Conservation (phyloP, 2,113 vertebrate species). For the Proteles cristata region DNA sequence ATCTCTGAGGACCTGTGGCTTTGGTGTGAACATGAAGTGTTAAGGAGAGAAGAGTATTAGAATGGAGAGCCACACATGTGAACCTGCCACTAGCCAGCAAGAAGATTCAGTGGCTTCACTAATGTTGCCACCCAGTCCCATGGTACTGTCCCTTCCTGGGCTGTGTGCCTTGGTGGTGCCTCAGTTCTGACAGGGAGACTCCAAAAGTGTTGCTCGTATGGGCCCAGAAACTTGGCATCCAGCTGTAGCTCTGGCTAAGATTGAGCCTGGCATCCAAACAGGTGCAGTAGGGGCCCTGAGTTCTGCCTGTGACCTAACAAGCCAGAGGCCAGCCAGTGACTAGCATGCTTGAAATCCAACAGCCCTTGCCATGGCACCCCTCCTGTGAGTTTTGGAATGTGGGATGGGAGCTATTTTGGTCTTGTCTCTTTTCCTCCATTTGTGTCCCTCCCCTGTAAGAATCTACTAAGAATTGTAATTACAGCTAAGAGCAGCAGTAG, state of each 20-base stretch:
- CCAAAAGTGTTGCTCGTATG: neutral
- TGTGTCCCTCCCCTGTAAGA: conserved; percentile 11
- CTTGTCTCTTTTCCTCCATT: conserved; percentile 52
- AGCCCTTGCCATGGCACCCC: conserved; percentile 15
- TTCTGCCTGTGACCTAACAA: conserved; percentile 56
- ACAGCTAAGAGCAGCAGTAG: conserved; percentile 24
- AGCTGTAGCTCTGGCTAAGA: neutral
- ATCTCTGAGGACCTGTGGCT: neutral
- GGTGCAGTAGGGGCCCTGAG: conserved; percentile 36
- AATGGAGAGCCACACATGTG: neutral
- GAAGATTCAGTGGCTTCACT: conserved; percentile 16
- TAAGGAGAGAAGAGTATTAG: neutral
- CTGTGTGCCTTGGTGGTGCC: neutral
- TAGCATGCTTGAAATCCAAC: neutral
- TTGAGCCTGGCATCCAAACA: conserved; percentile 57
- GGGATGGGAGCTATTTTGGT: conserved; percentile 74
- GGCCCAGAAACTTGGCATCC: conserved; percentile 34
- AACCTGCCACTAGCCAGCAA: neutral
- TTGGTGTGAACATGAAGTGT: neutral
- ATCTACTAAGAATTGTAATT: conserved; percentile 17
- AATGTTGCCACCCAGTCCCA: neutral
- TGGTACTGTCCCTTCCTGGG: neutral
- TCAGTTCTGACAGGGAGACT: conserved; percentile 27
- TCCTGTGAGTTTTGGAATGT: conserved; percentile 64
- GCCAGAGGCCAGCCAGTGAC: conserved; percentile 49